phyloP scores from a whole-genome alignment of 2,113 vertebrate genomes.

The Coryphaenoides rupestris region DNA sequence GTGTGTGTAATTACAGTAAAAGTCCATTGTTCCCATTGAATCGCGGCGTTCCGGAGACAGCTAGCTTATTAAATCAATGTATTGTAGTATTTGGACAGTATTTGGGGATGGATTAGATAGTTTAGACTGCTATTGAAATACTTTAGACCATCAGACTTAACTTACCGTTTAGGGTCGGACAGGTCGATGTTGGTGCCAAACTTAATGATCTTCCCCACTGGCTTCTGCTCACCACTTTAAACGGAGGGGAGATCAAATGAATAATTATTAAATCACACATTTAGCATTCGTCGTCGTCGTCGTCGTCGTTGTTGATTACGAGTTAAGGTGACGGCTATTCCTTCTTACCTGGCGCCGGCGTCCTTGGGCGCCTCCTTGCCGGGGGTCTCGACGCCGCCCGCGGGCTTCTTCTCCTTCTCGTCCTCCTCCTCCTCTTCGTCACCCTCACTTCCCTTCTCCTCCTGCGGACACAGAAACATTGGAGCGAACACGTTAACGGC shows the following conservation, averaged over 20 bases:
- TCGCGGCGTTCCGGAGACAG: too few relatives aligned
- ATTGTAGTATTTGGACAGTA: too few relatives aligned
- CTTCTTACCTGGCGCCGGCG: slow-evolving; percentile 41
- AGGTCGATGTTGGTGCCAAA: slow-evolving; percentile 94
- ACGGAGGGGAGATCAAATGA: background rate
- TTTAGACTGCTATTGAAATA: too few relatives aligned
- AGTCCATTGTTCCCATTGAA: too few relatives aligned
- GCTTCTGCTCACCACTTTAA: slow-evolving; percentile 81
- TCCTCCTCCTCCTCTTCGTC: slow-evolving; percentile 56
- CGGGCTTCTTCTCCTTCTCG: slow-evolving; percentile 61
- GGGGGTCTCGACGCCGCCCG: slow-evolving; percentile 58
- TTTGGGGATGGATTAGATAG: too few relatives aligned
- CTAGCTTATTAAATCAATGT: too few relatives aligned
- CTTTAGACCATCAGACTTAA: too few relatives aligned
- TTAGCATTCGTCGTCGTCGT: too few relatives aligned
- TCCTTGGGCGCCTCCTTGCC: slow-evolving; percentile 56
- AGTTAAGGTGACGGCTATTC: background rate
- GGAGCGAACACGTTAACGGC: background rate
- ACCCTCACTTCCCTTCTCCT: slow-evolving; percentile 84
- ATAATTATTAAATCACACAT: background rate
- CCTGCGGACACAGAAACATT: slow-evolving; percentile 59
- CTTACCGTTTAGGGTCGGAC: slow-evolving; percentile 88
- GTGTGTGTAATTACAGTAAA: too few relatives aligned
- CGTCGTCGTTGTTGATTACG: background rate
- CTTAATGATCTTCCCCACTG: slow-evolving; percentile 84